Conservation (phyloP, 2,888 invertebrate species). For the Perizoma flavofasciatum region DNA sequence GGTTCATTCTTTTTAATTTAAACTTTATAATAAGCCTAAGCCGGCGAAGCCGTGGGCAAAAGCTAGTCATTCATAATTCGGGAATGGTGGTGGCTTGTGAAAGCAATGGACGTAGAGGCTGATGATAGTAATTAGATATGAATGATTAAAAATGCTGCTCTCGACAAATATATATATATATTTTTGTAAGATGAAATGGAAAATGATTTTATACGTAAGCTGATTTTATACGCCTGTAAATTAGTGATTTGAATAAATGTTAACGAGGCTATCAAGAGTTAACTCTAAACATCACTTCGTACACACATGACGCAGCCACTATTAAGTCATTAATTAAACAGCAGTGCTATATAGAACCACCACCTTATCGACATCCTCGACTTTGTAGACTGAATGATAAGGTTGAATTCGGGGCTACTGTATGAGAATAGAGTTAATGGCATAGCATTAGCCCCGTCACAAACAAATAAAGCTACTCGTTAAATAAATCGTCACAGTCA, state of each 20-base stretch:
- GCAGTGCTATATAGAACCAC: constrained; percentile 47
- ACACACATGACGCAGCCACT: constrained; percentile 62
- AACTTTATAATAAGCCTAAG: too few relatives aligned
- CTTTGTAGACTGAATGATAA: constrained; percentile 53
- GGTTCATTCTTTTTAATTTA: background rate
- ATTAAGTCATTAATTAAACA: constrained; percentile 71
- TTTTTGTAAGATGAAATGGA: background rate
- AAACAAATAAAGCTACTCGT: constrained; percentile 75
- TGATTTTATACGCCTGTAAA: too few relatives aligned
- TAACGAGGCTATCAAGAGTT: constrained; percentile 26
- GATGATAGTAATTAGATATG: too few relatives aligned
- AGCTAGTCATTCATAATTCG: background rate
- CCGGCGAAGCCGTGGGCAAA: too few relatives aligned
- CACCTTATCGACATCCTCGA: constrained; percentile 38
- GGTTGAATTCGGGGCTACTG: constrained; percentile 60
- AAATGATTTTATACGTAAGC: background rate
- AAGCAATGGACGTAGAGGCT: too few relatives aligned
- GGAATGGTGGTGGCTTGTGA: too few relatives aligned
- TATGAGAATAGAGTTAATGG: constrained; percentile 62
- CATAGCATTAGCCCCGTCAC: constrained; percentile 65
- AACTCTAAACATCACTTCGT: constrained; percentile 54
- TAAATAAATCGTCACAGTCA: constrained; percentile 73
- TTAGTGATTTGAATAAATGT: background rate
- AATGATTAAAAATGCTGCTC: background rate
- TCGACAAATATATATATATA: background rate